Evolutionary conservation across 2,797 vertebrate genomes (phyloP).

Genomic region (Peromyscus eremicus): DNA sequence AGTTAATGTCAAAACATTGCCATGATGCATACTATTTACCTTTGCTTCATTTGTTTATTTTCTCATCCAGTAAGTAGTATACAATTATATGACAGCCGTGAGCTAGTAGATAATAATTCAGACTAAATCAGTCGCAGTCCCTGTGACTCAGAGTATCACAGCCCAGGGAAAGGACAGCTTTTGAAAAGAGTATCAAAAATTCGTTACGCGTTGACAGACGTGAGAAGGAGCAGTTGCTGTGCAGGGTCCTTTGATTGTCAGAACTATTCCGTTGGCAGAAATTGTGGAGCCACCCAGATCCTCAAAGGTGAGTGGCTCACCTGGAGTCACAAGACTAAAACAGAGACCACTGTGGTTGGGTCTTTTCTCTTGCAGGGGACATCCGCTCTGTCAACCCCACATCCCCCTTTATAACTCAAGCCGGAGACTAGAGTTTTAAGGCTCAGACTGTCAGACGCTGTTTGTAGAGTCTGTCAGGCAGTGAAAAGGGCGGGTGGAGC

Average conservation of each 20-base stretch:
- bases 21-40: not conserved
- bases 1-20: not conserved
- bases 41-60: constrained; percentile 26
- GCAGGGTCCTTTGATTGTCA: not conserved
- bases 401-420: not conserved
- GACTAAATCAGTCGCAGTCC: constrained; percentile 35
- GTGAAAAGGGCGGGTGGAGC: not conserved
- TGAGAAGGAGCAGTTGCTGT: constrained; percentile 13
- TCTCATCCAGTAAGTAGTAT: constrained; percentile 36
- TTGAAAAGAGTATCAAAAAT: constrained; percentile 55
- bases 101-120: constrained; percentile 38
- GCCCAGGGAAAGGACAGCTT: constrained; percentile 31
- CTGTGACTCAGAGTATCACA: constrained; percentile 25
- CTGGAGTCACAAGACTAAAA: not conserved
- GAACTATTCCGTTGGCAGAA: not conserved
- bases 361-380: not conserved
- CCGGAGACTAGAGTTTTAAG: not conserved
- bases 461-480: not conserved
- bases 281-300: not conserved
- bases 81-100: not conserved
- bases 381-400: not conserved
- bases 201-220: constrained; percentile 9
- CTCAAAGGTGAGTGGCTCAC: not conserved
- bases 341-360: not conserved
- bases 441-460: not conserved